A percentile compares a stretch with the other conserved stretches of the same genome.
phyloP scores from a whole-genome alignment of 2,113 vertebrate species.

The Mesocricetus auratus region DNA sequence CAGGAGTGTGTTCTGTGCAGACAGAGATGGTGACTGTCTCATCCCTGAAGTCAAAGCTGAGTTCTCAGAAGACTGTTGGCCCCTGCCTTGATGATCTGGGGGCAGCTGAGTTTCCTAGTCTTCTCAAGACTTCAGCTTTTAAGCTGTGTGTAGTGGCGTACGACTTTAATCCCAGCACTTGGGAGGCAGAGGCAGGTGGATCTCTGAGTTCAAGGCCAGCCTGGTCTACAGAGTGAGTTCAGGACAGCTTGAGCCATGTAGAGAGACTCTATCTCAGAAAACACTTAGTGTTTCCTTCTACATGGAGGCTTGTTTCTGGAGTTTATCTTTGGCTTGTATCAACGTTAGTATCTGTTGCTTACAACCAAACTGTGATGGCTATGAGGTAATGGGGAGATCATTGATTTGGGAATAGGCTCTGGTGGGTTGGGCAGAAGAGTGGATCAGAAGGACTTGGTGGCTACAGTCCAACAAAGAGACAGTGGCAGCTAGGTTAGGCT shows the following conservation, averaged over 20 bases:
- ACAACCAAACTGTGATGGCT: neutral
- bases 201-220: neutral
- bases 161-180: neutral
- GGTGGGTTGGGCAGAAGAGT: neutral
- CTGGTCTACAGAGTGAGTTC: neutral
- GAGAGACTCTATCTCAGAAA: neutral
- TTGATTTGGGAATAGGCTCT: neutral
- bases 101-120: neutral
- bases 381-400: neutral
- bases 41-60: neutral
- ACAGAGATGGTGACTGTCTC: neutral
- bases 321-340: neutral
- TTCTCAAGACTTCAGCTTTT: neutral
- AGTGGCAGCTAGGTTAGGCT: neutral
- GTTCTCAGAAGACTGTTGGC: neutral
- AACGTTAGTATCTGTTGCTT: neutral
- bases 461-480: neutral
- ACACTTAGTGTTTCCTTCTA: neutral
- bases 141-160: neutral
- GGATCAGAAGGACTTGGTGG: neutral
- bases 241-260: neutral
- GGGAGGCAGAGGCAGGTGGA: neutral
- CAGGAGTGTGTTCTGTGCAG: neutral
- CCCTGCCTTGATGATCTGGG: neutral
- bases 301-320: neutral